phyloP scores from a whole-genome alignment of 2,113 vertebrate species.

The Apodemus speciosus region DNA sequence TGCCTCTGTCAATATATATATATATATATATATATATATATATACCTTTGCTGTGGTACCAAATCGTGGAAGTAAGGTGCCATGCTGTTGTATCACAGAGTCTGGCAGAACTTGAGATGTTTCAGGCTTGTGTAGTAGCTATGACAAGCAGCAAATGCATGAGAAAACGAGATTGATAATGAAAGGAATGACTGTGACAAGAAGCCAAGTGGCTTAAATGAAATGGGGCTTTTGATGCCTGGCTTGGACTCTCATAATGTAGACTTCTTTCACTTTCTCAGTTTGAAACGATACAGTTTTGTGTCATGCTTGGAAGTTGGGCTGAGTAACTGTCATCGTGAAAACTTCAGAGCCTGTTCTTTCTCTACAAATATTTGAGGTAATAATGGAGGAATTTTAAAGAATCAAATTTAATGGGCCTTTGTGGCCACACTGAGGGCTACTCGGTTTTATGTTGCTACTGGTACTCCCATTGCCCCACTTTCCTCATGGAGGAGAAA shows the following conservation, averaged over 20 bases:
- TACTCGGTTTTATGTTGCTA: not conserved
- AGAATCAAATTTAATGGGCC: not conserved
- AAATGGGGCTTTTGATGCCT: not conserved
- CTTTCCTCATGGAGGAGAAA: slow-evolving; percentile 31
- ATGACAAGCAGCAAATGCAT: slow-evolving; percentile 4
- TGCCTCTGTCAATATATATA: not conserved
- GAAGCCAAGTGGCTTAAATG: not conserved
- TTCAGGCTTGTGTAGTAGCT: not conserved
- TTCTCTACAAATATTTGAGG: slow-evolving; percentile 57
- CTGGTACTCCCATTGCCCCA: not conserved
- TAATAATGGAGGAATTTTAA: slow-evolving; percentile 56
- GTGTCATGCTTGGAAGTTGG: slow-evolving; percentile 36
- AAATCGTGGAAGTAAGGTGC: not conserved
- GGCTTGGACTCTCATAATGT: not conserved
- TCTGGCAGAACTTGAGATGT: slow-evolving; percentile 28
- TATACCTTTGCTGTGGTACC: not conserved
- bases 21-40: too few species aligned
- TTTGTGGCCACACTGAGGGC: not conserved
- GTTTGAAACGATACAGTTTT: not conserved
- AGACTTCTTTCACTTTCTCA: not conserved
- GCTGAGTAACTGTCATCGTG: not conserved
- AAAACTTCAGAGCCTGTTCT: slow-evolving; percentile 52
- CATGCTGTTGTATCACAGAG: not conserved
- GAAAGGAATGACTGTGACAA: not conserved
- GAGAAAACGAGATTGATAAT: not conserved